phyloP scores from a whole-genome alignment of 2,797 vertebrate species.

The Adelosebastes latens region DNA sequence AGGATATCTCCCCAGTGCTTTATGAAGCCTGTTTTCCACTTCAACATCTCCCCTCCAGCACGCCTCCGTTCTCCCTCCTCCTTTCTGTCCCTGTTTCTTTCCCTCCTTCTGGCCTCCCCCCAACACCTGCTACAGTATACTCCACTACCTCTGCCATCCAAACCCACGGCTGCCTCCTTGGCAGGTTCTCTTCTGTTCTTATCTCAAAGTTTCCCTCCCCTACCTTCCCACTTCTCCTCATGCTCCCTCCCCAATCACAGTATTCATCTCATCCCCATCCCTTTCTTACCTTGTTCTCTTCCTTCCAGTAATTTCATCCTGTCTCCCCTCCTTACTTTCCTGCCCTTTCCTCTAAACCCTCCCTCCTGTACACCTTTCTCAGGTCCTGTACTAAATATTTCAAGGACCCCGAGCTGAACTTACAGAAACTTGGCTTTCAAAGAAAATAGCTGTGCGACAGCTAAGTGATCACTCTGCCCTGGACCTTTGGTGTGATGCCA shows the following conservation, averaged over 20 bases:
- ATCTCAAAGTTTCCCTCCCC: conserved; percentile 25
- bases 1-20: not conserved
- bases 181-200: not conserved
- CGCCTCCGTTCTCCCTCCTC: not conserved
- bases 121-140: conserved; percentile 1
- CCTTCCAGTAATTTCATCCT: not conserved
- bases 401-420: not conserved
- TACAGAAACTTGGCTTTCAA: conserved; percentile 8
- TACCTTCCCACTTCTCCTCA: not conserved
- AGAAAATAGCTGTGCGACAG: conserved; percentile 19
- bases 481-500: conserved; percentile 12
- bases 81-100: not conserved
- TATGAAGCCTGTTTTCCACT: conserved; percentile 16
- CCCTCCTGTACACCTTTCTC: not conserved
- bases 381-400: conserved; percentile 1
- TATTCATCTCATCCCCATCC: not conserved
- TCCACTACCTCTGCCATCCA: conserved; percentile 6
- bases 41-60: conserved; percentile 5
- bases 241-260: not conserved
- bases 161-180: conserved; percentile 2
- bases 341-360: not conserved
- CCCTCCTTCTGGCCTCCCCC: not conserved
- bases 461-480: conserved; percentile 18
- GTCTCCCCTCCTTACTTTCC: not conserved
- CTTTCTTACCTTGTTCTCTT: not conserved